Evolutionary conservation across 2,113 vertebrate species (phyloP).

Genomic region (Bucco capensis): DNA sequence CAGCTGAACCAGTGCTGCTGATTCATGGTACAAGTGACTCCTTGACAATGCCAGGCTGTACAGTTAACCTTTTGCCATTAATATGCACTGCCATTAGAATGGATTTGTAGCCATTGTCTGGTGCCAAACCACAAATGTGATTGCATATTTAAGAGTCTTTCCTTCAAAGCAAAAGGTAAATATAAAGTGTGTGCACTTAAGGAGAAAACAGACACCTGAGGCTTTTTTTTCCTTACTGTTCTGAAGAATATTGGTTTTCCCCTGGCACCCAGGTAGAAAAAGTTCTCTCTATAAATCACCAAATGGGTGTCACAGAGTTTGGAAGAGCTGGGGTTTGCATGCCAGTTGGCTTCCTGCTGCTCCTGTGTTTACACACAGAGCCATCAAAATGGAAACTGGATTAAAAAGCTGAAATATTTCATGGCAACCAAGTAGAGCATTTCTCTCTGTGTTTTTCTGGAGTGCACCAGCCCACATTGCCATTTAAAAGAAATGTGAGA

Average conservation of each 20-base stretch:
- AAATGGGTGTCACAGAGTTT: background rate
- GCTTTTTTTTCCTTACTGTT: background rate
- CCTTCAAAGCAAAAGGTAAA: slow-evolving; percentile 49
- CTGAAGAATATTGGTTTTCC: background rate
- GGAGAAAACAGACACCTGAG: background rate
- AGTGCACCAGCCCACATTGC: background rate
- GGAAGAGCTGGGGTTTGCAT: background rate
- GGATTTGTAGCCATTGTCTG: slow-evolving; percentile 36
- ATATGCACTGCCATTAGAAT: background rate
- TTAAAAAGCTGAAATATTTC: slow-evolving; percentile 5
- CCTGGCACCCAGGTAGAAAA: background rate
- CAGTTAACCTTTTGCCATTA: slow-evolving; percentile 8
- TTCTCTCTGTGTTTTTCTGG: background rate
- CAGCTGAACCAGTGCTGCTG: slow-evolving; percentile 7
- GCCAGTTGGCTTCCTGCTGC: background rate
- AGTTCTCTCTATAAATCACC: background rate
- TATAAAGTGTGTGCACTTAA: background rate
- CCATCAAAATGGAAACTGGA: background rate
- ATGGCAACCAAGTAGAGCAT: background rate
- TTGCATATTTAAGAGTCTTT: slow-evolving; percentile 53
- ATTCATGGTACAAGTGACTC: slow-evolving; percentile 24
- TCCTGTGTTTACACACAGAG: background rate
- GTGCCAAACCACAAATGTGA: slow-evolving; percentile 53
- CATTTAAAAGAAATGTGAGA: background rate
- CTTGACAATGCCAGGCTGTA: background rate